Evolutionary conservation across 2,888 invertebrate genomes (phyloP), one percentile per base, ranked within the genome.

Genomic region (Nomada hirtipes): DNA sequence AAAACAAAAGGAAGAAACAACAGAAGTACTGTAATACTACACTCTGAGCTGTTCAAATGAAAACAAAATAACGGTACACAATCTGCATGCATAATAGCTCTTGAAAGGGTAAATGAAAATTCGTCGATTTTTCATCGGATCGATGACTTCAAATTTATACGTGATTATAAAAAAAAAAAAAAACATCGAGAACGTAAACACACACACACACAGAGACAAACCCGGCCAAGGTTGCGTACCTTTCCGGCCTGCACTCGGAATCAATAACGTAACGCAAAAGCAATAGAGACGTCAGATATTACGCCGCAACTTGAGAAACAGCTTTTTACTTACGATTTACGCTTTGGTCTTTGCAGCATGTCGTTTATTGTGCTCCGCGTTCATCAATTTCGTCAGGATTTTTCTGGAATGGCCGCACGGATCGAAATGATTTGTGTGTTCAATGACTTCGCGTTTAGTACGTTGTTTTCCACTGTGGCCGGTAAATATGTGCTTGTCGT

Each of bases 361-460:
- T 91, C 97, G 97, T 94, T 96, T 97, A 93, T 98, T 98, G 89
- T 96, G 96, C 94, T 98, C 97, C 50, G 97, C 96, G 94, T 98
- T 98, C 93, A 96, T 96, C 86, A 98, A 93, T 94, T 98, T 98
- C 77, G 97, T 97, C 52, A 97, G 95, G 92, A 98, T 96, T 95
- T 99, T 99, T 94, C 98, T 96, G 71, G 98, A 97, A 95, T 99
- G 98, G 89, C 98, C 98, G 92, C 96, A 96, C 83, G 98, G 98
- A 94, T 98, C 98, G 94, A 96, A 96, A 94, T 98, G 98, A 94
- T 98, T 98, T 59, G 98, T 98, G 94, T 98, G 98, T 89, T 96
- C 96, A 92, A 95, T 96, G 61, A 97, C 98, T 94, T 98, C 98
- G 93, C 97, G 97, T 95, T 98, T 98, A 80, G 97, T 96, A 87